Conservation (phyloP, 2,888 invertebrate species). For the Neelides folsomi region DNA sequence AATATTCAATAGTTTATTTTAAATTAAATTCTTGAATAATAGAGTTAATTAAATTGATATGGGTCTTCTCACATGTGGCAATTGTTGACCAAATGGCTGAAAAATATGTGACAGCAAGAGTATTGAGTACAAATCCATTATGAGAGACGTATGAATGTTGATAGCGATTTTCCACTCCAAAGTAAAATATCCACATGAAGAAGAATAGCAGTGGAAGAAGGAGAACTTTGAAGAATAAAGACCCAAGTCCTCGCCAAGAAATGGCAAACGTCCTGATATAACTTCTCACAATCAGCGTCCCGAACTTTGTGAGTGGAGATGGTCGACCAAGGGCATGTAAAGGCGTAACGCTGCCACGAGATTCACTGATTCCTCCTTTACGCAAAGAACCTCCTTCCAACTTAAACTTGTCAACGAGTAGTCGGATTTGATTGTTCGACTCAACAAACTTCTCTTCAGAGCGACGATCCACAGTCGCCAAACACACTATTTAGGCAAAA, state of each 20-base stretch:
- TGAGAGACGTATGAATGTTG: constrained; percentile 57
- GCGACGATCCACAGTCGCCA: constrained; percentile 61
- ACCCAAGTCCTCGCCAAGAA: constrained; percentile 58
- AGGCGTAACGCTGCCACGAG: constrained; percentile 42
- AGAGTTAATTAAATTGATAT: too few species aligned
- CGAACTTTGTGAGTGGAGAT: constrained; percentile 51
- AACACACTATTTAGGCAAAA: too few species aligned
- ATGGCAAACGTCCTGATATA: constrained; percentile 65
- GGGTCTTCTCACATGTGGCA: constrained; percentile 53
- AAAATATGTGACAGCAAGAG: constrained; percentile 53
- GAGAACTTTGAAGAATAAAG: constrained; percentile 60
- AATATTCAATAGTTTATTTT: too few species aligned
- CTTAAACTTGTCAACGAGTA: constrained; percentile 80
- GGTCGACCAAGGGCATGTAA: constrained; percentile 60
- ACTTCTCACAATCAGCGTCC: constrained; percentile 51
- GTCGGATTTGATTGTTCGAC: constrained; percentile 83
- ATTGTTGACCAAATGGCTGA: constrained; percentile 56
- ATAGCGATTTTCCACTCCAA: constrained; percentile 43
- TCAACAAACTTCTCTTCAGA: constrained; percentile 84
- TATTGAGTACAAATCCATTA: constrained; percentile 57
- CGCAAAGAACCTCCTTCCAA: constrained; percentile 65
- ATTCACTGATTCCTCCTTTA: constrained; percentile 39
- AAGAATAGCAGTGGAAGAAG: constrained; percentile 55
- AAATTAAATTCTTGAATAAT: too few species aligned
- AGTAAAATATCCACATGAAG: constrained; percentile 66